Percentiles rank a stretch among this genome's conserved stretches.
These are phyloP conservation scores for Pangasius larnaudii DNA, from an alignment of 2,797 vertebrate species.

Conservation along the genomic window DNA sequence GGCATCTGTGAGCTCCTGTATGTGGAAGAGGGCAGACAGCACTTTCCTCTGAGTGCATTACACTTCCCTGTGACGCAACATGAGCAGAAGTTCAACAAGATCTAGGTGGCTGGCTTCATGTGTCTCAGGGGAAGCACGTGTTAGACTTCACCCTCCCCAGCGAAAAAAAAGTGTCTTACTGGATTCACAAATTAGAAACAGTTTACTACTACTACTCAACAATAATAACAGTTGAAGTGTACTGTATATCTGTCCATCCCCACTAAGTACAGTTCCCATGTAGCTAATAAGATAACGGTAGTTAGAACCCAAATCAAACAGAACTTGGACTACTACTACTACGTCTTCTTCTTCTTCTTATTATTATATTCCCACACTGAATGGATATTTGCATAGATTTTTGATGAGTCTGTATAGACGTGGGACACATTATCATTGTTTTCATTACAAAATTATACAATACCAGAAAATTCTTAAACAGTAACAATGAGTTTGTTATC, in stretches of 20 bases:
- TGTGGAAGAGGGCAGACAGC: background rate
- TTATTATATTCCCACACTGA: background rate
- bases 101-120: background rate
- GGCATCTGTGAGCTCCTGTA: background rate
- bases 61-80: background rate
- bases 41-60: background rate
- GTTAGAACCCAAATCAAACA: background rate
- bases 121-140: background rate
- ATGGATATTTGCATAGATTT: background rate
- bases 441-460: no score
- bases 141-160: background rate
- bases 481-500: background rate
- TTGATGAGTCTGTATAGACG: no score
- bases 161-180: background rate
- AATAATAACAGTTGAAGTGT: background rate
- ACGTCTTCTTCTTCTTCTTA: no score
- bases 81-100: background rate
- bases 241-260: background rate
- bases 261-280: background rate
- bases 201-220: background rate
- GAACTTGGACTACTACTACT: no score
- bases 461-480: no score
- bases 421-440: no score
- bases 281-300: background rate
- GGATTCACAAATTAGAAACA: background rate